phyloP scores from a whole-genome alignment of 2,797 vertebrate genomes.

The Crocidura indochinensis region DNA sequence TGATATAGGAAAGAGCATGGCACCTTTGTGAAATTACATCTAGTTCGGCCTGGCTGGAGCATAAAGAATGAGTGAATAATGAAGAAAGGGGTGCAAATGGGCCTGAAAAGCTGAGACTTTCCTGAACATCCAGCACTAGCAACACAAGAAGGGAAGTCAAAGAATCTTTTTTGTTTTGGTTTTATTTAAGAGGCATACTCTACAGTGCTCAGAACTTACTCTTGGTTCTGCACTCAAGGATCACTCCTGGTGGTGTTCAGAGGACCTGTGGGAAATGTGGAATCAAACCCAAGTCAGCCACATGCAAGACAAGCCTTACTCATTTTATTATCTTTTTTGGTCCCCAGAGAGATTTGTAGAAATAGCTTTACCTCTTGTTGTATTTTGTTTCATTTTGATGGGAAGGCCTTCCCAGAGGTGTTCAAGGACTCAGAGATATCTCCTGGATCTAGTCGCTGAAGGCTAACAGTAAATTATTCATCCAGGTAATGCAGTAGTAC shows the following conservation, averaged over 20 bases:
- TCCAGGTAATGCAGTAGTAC: too few species aligned
- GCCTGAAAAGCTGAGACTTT: background rate
- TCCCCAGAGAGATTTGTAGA: background rate
- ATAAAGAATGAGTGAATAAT: background rate
- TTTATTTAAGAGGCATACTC: background rate
- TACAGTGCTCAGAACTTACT: too few species aligned
- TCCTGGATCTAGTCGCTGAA: background rate
- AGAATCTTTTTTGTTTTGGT: background rate
- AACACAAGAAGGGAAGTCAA: background rate
- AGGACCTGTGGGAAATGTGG: too few species aligned
- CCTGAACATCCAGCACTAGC: background rate
- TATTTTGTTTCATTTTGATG: too few species aligned
- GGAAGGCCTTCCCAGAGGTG: too few species aligned
- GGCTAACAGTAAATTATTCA: too few species aligned
- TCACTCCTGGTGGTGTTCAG: too few species aligned
- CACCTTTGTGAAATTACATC: background rate
- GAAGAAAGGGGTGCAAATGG: background rate
- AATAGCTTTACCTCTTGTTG: too few species aligned
- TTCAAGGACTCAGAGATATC: background rate
- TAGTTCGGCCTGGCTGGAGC: background rate
- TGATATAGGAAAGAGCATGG: background rate
- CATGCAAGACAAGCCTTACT: too few species aligned
- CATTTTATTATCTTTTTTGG: too few species aligned
- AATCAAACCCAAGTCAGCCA: too few species aligned
- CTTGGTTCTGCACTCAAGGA: too few species aligned